Evolutionary conservation across 2,888 invertebrate species (phyloP), one percentile per base, ranked within the genome.

Genomic region (Seira sanloemensis): DNA sequence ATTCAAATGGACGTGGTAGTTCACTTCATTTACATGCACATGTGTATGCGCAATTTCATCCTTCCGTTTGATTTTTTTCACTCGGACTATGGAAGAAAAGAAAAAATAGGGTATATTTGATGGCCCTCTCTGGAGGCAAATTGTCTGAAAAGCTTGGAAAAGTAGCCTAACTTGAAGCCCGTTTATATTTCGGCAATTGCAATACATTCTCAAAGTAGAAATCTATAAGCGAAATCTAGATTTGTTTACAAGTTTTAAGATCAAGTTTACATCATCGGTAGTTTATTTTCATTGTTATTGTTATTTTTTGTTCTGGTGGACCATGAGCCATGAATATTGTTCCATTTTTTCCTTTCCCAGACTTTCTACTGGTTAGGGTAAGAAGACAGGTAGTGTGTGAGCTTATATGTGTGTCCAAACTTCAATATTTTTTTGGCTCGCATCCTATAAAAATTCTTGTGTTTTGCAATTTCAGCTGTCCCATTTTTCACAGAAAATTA

Each of bases 71-170:
- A 37, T 37, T 37, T 37, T 12, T 37, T 73, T 54, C 62, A 37
- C 66, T 58, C 67, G 79, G 73, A 80, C 79, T 80, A 80, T 80
- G 79, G 74, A 74, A 80, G 46, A 37, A 37, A 37, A 12, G 37
- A 37, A 37, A 37, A 37, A 37, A 37, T 37, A 37, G 37, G 4
- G 37, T 12, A 37, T 37, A 7, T 37, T 37, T 37, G 37, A 37
- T 37, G 5, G 24, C 21, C 54, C 24, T 71, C 46, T 71, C 72
- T 37, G 72, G 72, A 72, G 72, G 72, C 72, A 37, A 50, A 72
- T 72, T 72, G 50, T 72, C 72, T 72, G 72, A 37, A 37, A 37
- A n/a, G n/a, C n/a, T n/a, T n/a, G n/a, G n/a, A n/a, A 37, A 37
- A 37, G 37, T 7, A 12, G 37, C 12, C 37, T 37, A 7, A 12